phyloP scores from a whole-genome alignment of 2,888 invertebrate genomes.

The Eugnorisma glareosa region DNA sequence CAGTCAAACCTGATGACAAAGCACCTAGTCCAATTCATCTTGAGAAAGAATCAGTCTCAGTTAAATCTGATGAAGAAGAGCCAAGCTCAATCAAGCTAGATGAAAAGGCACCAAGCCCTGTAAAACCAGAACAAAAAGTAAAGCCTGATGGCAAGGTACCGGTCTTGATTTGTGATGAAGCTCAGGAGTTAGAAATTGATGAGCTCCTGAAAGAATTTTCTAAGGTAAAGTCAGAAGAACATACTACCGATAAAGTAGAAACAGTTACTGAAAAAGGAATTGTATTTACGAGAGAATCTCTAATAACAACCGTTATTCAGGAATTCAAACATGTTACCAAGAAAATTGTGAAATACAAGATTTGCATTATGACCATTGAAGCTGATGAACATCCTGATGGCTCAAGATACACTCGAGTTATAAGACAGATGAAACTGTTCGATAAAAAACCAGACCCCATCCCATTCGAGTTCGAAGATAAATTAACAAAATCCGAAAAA shows the following conservation, averaged over 20 bases:
- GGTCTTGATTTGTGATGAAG: constrained; percentile 39
- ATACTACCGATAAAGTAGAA: constrained; percentile 21
- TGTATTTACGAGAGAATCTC: constrained; percentile 25
- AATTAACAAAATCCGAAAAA: constrained; percentile 19
- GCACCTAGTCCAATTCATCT: neutral
- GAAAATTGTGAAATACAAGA: constrained; percentile 27
- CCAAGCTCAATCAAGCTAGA: no score
- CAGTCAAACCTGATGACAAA: neutral
- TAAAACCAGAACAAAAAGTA: neutral
- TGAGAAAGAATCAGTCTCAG: neutral
- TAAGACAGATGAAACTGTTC: constrained; percentile 43
- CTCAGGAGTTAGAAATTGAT: constrained; percentile 31
- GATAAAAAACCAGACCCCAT: constrained; percentile 39
- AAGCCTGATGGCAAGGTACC: constrained; percentile 17
- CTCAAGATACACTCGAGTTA: constrained; percentile 13
- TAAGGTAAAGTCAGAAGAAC: constrained; percentile 38
- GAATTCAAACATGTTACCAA: constrained; percentile 16
- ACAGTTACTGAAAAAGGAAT: constrained; percentile 33
- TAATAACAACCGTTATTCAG: constrained; percentile 49
- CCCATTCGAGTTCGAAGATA: constrained; percentile 47
- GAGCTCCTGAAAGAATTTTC: constrained; percentile 41
- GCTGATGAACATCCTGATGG: constrained; percentile 47
- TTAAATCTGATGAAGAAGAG: neutral
- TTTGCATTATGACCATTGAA: constrained; percentile 37
- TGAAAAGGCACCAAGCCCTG: neutral